Base-by-base conservation (phyloP, 2,797 vertebrate genomes). In the Hoplostethus mediterraneus region DNA sequence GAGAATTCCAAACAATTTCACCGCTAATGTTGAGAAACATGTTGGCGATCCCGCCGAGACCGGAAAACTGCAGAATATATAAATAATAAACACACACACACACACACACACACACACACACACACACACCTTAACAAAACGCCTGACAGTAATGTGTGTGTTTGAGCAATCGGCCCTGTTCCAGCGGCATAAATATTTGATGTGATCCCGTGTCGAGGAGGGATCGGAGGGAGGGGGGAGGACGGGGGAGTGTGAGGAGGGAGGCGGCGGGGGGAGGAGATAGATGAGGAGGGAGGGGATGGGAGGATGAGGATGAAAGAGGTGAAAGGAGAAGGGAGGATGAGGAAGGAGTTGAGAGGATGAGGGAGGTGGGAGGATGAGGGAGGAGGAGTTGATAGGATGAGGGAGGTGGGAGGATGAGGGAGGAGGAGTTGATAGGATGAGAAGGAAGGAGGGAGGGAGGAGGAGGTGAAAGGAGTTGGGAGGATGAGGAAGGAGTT, bases 11-110 rank as follows among this genome's bases (percentile, higher is more conserved):
- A 92, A 92, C 88, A 89, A 92, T 93, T 94, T 93, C 81, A 83
- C 76, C 63, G 79, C 87, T 93, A 92, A 94, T 92, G 91, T 92
- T 91, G 91, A 93, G 92, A 93, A 93, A 93, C 90, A 91, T 91
- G 90, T 86, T 85, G 92, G 83, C 77, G 85, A 91, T 88, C 86
- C 91, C 78, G 68, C 81, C 73, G 82, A 79, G 84, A 79, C 82
- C 44, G 45, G 45, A 79, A 84, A 87, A 67, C 75, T 80, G 64
- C 3, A 6, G 85, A 70, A 89, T 90, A 86, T 87, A 90, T 90
- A 91, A 91, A 90, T 91, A 89, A 90, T 86, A 90, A 90, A 87
- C 83, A 79, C 79, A 74, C 72, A 13, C 65, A 65, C 72, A 63
- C 73, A 59, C 55, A 55, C 71, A 51, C 58, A 21, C 21, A 21